Conservation (phyloP, 2,888 invertebrate species). For the Trichopria drosophilae region DNA sequence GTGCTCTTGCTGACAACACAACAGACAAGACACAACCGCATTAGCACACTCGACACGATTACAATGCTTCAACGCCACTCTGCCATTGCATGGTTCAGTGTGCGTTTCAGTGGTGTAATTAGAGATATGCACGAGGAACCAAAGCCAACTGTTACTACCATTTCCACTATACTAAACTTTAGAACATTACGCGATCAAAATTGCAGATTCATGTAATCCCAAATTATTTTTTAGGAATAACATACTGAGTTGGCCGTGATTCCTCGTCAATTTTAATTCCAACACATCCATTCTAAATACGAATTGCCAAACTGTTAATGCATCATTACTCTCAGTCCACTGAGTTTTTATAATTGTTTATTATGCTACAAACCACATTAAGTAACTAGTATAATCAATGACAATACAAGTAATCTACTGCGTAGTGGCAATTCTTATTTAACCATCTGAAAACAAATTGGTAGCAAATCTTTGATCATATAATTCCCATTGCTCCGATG, state of each 20-base stretch:
- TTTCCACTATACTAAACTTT: no score
- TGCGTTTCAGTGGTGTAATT: slow-evolving; percentile 39
- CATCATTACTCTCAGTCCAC: slow-evolving; percentile 37
- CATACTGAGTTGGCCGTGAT: no score
- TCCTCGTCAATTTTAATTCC: no score
- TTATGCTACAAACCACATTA: no score
- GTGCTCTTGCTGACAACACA: slow-evolving; percentile 80
- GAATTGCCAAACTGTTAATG: slow-evolving; percentile 49
- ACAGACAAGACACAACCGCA: slow-evolving; percentile 65
- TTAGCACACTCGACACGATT: slow-evolving; percentile 56
- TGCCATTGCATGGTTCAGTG: slow-evolving; percentile 43
- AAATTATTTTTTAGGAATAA: no score
- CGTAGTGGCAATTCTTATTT: slow-evolving; percentile 54
- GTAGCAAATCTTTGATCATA: slow-evolving; percentile 39
- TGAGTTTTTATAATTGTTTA: no score
- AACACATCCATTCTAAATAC: slow-evolving; percentile 42
- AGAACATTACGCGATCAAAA: no score
- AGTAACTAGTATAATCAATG: no score
- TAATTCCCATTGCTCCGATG: slow-evolving; percentile 19
- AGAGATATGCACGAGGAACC: slow-evolving; percentile 37
- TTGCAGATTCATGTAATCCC: no score
- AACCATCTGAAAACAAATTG: slow-evolving; percentile 46
- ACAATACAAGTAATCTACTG: no score
- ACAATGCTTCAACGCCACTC: slow-evolving; percentile 52
- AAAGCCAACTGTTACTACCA: no score